A percentile compares a stretch with the other conserved stretches of the same genome.
Conservation (phyloP, 2,888 invertebrate species). For the Chloroclystis v-ata region DNA sequence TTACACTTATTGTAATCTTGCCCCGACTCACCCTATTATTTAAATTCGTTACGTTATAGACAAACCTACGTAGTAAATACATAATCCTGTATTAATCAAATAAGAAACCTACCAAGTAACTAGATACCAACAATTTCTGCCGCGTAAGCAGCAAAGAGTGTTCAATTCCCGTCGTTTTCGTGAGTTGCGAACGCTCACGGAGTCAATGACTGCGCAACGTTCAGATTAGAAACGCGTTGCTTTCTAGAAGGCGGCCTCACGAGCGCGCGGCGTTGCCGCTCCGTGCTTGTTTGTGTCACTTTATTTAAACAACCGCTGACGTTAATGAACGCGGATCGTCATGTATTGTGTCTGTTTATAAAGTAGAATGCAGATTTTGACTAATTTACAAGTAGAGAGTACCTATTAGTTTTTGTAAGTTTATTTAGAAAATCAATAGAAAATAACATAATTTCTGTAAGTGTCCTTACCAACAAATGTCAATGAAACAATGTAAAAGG, state of each 20-base stretch:
- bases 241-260: constrained; percentile 68
- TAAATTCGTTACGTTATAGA: too few species aligned
- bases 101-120: background rate
- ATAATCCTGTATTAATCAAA: too few species aligned
- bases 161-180: constrained; percentile 32
- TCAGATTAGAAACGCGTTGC: constrained; percentile 74
- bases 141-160: constrained; percentile 25
- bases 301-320: constrained; percentile 21
- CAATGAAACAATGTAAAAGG: too few species aligned
- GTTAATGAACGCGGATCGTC: constrained; percentile 14
- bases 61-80: too few species aligned
- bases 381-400: constrained; percentile 12
- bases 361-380: constrained; percentile 18
- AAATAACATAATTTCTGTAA: too few species aligned
- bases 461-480: too few species aligned
- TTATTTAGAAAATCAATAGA: too few species aligned
- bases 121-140: constrained; percentile 9
- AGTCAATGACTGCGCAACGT: constrained; percentile 71
- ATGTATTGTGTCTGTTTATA: constrained; percentile 18
- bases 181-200: constrained; percentile 44
- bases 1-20: too few species aligned
- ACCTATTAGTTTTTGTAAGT: background rate
- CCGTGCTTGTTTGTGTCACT: constrained; percentile 33
- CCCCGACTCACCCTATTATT: too few species aligned
- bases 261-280: constrained; percentile 59